These are phyloP conservation scores for Aratinga solstitialis DNA, from an alignment of 2,797 vertebrate species.

Conservation along the genomic window DNA sequence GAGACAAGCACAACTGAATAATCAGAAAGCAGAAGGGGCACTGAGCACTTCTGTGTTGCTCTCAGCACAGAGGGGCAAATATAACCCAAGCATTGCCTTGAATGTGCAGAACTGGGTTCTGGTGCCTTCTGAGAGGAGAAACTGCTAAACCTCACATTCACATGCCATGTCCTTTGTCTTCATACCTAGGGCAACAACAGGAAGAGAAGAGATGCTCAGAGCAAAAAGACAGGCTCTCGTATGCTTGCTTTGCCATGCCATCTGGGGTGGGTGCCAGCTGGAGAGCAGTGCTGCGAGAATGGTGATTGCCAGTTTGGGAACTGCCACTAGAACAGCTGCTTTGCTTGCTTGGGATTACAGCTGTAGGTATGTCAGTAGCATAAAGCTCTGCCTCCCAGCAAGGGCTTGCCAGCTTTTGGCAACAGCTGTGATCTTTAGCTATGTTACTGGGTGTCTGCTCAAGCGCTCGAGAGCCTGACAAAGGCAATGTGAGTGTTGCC, in stretches of 20 bases:
- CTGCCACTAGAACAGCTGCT: background rate
- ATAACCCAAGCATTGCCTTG: background rate
- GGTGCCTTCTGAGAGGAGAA: background rate
- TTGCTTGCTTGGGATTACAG: background rate
- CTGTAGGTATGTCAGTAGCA: background rate
- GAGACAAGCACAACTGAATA: background rate
- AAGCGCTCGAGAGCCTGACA: background rate
- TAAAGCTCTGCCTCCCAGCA: background rate
- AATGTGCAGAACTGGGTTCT: background rate
- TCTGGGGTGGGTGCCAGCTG: background rate
- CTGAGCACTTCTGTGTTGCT: background rate
- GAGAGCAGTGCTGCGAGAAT: background rate
- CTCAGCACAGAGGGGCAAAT: rapidly evolving
- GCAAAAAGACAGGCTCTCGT: background rate
- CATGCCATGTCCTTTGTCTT: background rate
- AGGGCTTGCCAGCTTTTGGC: background rate
- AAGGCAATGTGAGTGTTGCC: background rate
- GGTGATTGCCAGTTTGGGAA: background rate
- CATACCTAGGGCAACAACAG: background rate
- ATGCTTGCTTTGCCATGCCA: background rate
- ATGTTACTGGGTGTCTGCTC: background rate
- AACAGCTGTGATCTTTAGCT: background rate
- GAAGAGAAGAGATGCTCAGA: background rate
- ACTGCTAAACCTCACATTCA: background rate
- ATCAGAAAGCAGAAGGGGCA: background rate